A percentile compares a stretch with the other conserved stretches of the same genome.
Evolutionary conservation across 2,113 vertebrate genomes (phyloP).

Genomic region (Neopipo cinnamomea): DNA sequence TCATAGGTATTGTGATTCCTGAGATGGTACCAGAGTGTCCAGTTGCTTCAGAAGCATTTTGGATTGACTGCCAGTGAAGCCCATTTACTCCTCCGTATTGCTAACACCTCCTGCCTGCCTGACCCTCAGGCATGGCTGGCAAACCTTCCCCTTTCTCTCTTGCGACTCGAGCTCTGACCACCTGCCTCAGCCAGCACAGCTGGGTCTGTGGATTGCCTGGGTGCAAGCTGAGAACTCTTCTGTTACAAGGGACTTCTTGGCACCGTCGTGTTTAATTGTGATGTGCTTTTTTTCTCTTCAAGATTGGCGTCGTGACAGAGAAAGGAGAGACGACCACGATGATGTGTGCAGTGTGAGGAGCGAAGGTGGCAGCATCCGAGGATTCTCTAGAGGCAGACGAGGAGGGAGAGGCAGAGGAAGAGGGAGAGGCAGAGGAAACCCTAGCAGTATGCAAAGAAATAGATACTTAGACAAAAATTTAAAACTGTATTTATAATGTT

Average conservation of each 20-base stretch:
- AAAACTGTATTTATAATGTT: accelerated
- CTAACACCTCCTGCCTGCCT: neutral
- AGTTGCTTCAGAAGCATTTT: neutral
- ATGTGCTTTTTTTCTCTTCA: neutral
- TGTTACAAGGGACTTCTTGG: neutral
- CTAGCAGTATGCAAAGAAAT: constrained; percentile 73
- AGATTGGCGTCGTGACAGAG: constrained; percentile 85
- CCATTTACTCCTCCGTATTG: neutral
- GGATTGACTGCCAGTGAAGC: neutral
- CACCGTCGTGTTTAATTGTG: neutral
- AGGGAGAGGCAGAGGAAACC: constrained; percentile 82
- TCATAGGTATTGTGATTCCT: neutral
- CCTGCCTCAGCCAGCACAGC: neutral
- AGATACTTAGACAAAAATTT: neutral
- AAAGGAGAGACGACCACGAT: constrained; percentile 82
- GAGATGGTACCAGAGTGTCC: neutral
- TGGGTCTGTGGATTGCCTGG: neutral
- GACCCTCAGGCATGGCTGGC: neutral
- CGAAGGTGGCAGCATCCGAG: constrained; percentile 74
- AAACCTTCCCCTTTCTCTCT: neutral
- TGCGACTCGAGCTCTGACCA: neutral
- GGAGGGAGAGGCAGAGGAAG: constrained; percentile 82
- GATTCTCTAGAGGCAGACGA: constrained; percentile 77
- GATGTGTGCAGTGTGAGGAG: constrained; percentile 83
- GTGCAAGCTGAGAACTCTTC: neutral